Conservation (phyloP, 2,888 invertebrate genomes). For the Folsomia candida region DNA sequence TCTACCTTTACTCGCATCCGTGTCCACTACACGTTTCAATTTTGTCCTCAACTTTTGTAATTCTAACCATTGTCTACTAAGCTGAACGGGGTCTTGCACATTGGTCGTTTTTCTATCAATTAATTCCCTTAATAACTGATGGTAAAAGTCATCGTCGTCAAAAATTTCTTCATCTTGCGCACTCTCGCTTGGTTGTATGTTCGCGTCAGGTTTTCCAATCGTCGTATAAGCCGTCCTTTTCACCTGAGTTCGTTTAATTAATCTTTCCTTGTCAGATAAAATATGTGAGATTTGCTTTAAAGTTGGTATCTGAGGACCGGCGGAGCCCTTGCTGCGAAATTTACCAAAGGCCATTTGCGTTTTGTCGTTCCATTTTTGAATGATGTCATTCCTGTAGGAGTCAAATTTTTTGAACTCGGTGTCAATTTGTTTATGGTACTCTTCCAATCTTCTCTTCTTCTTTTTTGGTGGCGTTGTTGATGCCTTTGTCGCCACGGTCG, state of each 20-base stretch:
- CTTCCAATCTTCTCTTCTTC: conserved; percentile 58
- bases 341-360: conserved; percentile 70
- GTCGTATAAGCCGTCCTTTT: conserved; percentile 72
- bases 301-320: conserved; percentile 59
- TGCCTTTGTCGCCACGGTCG: conserved; percentile 1
- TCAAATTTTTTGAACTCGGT: conserved; percentile 63
- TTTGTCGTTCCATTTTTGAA: conserved; percentile 94
- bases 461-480: neutral
- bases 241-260: conserved; percentile 74
- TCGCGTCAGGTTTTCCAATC: conserved; percentile 60
- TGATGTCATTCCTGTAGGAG: conserved; percentile 71
- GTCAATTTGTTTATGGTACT: conserved; percentile 62
- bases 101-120: conserved; percentile 86
- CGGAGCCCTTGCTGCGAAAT: conserved; percentile 63
- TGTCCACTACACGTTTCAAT: conserved; percentile 89
- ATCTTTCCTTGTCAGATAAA: conserved; percentile 70
- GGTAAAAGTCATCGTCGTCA: conserved; percentile 97
- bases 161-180: conserved; percentile 73
- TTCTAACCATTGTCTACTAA: conserved; percentile 86
- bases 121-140: conserved; percentile 83
- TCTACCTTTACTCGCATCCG: conserved; percentile 89
- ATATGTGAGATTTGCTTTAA: conserved; percentile 81
- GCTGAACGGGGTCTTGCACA: conserved; percentile 76
- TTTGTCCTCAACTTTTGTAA: conserved; percentile 86
- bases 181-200: conserved; percentile 37